Percentiles rank a stretch among this genome's conserved stretches.
Evolutionary conservation across 35 echinoderm and acorn worm genomes (phyloP).

Genomic region (Strongylocentrotus purpuratus): DNA sequence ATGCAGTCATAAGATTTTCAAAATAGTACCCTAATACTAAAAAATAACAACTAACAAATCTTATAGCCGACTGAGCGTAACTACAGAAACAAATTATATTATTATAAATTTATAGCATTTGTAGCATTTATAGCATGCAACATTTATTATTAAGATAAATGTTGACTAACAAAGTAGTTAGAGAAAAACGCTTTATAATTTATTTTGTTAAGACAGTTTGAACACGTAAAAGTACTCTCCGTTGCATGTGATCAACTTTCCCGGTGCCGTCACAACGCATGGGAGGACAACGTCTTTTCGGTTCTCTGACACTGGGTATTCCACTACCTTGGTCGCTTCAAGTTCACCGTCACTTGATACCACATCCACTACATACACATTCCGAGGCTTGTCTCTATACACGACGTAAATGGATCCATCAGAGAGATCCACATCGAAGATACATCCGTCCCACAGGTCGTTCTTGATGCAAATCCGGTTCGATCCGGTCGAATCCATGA

Average conservation of each 20-base stretch:
- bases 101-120: too few relatives aligned
- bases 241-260: slow-evolving; percentile 4
- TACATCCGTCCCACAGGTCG: slow-evolving; percentile 17
- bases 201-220: background rate
- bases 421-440: background rate
- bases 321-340: background rate
- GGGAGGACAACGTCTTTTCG: background rate
- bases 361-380: background rate
- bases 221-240: background rate
- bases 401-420: background rate
- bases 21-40: too few relatives aligned
- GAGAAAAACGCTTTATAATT: background rate
- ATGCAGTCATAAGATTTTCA: too few relatives aligned
- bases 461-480: background rate
- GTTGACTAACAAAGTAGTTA: too few relatives aligned
- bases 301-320: background rate
- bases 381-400: background rate
- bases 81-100: too few relatives aligned
- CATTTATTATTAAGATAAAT: too few relatives aligned
- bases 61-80: too few relatives aligned
- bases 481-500: background rate
- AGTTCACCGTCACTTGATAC: background rate
- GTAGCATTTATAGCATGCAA: too few relatives aligned
- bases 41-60: too few relatives aligned
- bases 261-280: background rate